Base-by-base conservation (phyloP, 2,113 vertebrate species). In the Oryzias celebensis region DNA sequence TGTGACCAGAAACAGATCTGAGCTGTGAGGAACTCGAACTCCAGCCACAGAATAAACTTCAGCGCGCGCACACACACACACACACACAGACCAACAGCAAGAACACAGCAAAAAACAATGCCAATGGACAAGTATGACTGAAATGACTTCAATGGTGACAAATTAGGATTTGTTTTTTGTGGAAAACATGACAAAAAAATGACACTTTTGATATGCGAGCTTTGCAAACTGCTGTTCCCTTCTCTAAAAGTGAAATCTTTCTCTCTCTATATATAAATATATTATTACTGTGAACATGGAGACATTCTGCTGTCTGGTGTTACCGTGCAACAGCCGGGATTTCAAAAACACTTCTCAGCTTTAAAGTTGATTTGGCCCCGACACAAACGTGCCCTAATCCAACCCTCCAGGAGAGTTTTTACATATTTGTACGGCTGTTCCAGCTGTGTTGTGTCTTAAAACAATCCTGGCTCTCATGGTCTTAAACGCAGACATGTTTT, bases 291-390 rank as follows among this genome's bases (percentile, higher is more conserved):
- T 57, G 22, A 53, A 68, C 28, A 51, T 58, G 3, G 53, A 76
- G 57, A 88, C 83, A 85, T 88, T 86, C 80, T 68, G 52, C 74
- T 5, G 80, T 86, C 83, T 61, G 68, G 56, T 7, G 52, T 77
- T 48, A 7, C 75, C 58, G 0, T 14, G 51, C 45, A 16, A 26
- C 65, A 70, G 69, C 69, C 28, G 4, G 4, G 18, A 26, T 52
- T 43, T 23, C 14, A n/a, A 57, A 66, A 78, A 84, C 36, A 62
- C 70, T 64, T 73, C 74, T 75, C 61, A 13, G 14, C 60, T 14
- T 80, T 55, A 62, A 28, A 64, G 58, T 41, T 69, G 42, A 36
- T 42, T 58, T 14, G 15, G 16, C 43, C n/a, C 55, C 7, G 22
- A 48, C 24, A 46, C 13, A 16, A 44, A 57, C 8, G 12, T 58